phyloP scores from a whole-genome alignment of 2,113 vertebrate species.

The Corydoras sp. region DNA sequence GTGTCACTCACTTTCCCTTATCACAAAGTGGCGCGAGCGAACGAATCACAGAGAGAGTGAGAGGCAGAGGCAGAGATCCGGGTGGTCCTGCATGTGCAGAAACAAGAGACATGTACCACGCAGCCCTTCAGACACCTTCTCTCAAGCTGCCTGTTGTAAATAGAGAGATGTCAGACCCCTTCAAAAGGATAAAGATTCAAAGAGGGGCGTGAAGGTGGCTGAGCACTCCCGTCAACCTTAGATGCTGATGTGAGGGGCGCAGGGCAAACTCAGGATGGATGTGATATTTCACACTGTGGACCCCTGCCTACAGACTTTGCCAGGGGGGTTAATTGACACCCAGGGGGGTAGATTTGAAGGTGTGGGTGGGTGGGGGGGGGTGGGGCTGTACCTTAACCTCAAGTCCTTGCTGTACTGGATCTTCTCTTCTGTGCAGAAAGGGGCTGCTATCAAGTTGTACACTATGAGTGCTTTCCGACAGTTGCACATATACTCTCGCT shows the following conservation, averaged over 20 bases:
- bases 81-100: conserved; percentile 60
- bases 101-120: conserved; percentile 59
- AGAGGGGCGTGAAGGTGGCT: conserved; percentile 14
- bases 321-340: conserved; percentile 91
- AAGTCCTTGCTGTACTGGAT: conserved; percentile 46
- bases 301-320: conserved; percentile 43
- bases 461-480: background rate
- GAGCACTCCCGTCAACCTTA: conserved; percentile 27
- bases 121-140: conserved; percentile 34
- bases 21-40: conserved; percentile 41
- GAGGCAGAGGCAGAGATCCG: conserved; percentile 48
- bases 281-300: conserved; percentile 27
- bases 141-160: conserved; percentile 35
- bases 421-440: too few species aligned
- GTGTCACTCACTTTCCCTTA: conserved; percentile 55
- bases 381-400: conserved; percentile 91
- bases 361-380: conserved; percentile 86
- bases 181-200: conserved; percentile 32
- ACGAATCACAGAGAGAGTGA: background rate
- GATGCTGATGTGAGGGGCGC: conserved; percentile 16
- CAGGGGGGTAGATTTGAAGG: conserved; percentile 87
- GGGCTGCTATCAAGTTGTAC: conserved; percentile 22
- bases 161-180: conserved; percentile 37
- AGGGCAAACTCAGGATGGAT: conserved; percentile 4
- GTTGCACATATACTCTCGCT: conserved; percentile 5